Evolutionary conservation across 2,888 invertebrate species (phyloP).

Genomic region (Scelioninae gen. 2): DNA sequence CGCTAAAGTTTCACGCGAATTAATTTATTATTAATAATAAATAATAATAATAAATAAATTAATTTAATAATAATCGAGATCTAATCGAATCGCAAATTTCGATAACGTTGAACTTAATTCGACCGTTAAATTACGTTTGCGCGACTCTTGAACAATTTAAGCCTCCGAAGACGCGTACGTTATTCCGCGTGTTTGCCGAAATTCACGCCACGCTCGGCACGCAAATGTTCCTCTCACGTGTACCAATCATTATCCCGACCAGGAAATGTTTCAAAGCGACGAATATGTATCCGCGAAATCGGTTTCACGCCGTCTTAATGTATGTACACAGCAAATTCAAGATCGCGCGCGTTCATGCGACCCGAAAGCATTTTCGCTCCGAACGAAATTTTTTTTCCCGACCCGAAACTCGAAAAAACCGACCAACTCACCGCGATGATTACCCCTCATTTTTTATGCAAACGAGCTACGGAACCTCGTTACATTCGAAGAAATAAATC

Average conservation of each 20-base stretch:
- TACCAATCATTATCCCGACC: slow-evolving; percentile 10
- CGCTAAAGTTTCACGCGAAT: no score
- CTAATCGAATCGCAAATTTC: not conserved
- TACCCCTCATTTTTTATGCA: slow-evolving; percentile 52
- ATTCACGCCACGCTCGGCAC: slow-evolving; percentile 19
- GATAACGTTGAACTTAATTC: not conserved
- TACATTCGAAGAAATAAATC: slow-evolving; percentile 50
- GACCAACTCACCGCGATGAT: slow-evolving; percentile 34
- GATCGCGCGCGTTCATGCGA: not conserved
- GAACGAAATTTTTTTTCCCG: slow-evolving; percentile 1
- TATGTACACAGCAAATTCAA: slow-evolving; percentile 21
- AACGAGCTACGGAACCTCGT: slow-evolving; percentile 35
- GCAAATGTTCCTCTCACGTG: slow-evolving; percentile 15
- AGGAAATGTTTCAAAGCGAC: slow-evolving; percentile 27
- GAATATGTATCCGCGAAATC: slow-evolving; percentile 23
- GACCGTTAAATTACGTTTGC: not conserved
- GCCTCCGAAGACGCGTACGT: slow-evolving; percentile 10
- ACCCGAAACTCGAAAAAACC: slow-evolving; percentile 1
- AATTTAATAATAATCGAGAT: no score
- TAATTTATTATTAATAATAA: no score
- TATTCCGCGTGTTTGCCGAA: slow-evolving; percentile 14
- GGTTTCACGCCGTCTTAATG: slow-evolving; percentile 9
- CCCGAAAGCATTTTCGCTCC: not conserved
- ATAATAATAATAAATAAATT: no score
- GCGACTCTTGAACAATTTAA: slow-evolving; percentile 12